A percentile compares a stretch with the other conserved stretches of the same genome.
These are phyloP conservation scores for Micromesistius poutassou DNA, from an alignment of 2,797 vertebrate genomes.

Conservation along the genomic window DNA sequence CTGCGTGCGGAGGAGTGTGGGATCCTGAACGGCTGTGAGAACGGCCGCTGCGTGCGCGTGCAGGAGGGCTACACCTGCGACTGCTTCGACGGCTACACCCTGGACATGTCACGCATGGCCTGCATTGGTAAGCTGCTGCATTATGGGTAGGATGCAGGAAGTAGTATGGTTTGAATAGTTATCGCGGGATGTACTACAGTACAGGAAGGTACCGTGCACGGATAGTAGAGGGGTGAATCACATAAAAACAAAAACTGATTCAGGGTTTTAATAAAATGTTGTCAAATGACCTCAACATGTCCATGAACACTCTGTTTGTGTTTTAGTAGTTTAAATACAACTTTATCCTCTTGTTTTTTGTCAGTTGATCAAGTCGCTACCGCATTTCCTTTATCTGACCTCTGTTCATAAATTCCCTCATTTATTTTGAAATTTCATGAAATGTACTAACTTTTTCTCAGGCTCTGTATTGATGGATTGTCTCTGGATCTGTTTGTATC, in stretches of 20 bases:
- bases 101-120: slow-evolving; percentile 91
- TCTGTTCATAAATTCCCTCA: not conserved
- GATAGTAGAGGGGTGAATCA: not conserved
- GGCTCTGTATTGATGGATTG: not conserved
- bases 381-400: not conserved
- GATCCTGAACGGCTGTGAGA: slow-evolving; percentile 94
- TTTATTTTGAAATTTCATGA: not conserved
- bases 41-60: slow-evolving; percentile 90
- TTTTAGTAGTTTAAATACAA: too few species aligned
- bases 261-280: too few species aligned
- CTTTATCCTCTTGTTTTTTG: not conserved
- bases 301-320: too few species aligned
- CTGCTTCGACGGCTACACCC: slow-evolving; percentile 92
- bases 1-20: slow-evolving; percentile 93
- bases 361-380: not conserved
- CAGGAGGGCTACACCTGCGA: slow-evolving; percentile 96
- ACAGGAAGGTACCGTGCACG: not conserved
- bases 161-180: not conserved
- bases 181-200: not conserved
- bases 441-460: not conserved
- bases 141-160: not conserved
- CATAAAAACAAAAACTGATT: too few species aligned
- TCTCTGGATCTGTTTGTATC: slow-evolving; percentile 20
- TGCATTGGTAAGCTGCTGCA: slow-evolving; percentile 81
- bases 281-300: too few species aligned